Evolutionary conservation across 2,888 invertebrate species (phyloP).

Genomic region (Cataglyphis altisquamis): DNA sequence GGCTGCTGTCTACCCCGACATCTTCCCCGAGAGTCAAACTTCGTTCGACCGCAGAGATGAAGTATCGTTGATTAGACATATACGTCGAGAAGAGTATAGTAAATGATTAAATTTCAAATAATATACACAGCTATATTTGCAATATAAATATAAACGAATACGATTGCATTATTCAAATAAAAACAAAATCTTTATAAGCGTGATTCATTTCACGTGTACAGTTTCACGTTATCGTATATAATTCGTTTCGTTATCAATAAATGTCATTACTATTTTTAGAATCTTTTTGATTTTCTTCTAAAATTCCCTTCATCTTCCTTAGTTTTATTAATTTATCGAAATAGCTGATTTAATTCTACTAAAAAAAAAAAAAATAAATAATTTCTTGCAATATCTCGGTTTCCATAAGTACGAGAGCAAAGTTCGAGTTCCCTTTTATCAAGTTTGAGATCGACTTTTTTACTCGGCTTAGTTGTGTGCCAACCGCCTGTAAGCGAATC

Average conservation of each 20-base stretch:
- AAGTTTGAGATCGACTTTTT: background rate
- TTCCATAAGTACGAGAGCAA: background rate
- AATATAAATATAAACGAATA: conserved; percentile 30
- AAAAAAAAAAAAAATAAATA: background rate
- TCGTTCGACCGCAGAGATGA: conserved; percentile 73
- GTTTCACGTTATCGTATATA: background rate
- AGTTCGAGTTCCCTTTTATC: background rate
- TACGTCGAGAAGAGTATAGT: conserved; percentile 37
- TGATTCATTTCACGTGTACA: background rate
- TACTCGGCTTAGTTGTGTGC: background rate
- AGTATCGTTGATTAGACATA: conserved; percentile 73
- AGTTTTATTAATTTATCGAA: background rate
- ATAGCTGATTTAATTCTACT: too few species aligned
- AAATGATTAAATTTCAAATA: conserved; percentile 61
- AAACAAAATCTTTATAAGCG: conserved; percentile 4
- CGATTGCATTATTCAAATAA: conserved; percentile 2
- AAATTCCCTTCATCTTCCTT: background rate
- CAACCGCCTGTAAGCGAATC: conserved; percentile 6
- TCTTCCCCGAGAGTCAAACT: conserved; percentile 67
- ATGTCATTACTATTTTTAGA: background rate
- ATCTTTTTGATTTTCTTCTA: background rate
- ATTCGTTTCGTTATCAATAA: background rate
- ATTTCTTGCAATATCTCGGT: background rate
- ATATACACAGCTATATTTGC: conserved; percentile 22
- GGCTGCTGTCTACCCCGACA: conserved; percentile 70